Base-by-base conservation (phyloP, 2,113 vertebrate genomes). In the Zeus faber region DNA sequence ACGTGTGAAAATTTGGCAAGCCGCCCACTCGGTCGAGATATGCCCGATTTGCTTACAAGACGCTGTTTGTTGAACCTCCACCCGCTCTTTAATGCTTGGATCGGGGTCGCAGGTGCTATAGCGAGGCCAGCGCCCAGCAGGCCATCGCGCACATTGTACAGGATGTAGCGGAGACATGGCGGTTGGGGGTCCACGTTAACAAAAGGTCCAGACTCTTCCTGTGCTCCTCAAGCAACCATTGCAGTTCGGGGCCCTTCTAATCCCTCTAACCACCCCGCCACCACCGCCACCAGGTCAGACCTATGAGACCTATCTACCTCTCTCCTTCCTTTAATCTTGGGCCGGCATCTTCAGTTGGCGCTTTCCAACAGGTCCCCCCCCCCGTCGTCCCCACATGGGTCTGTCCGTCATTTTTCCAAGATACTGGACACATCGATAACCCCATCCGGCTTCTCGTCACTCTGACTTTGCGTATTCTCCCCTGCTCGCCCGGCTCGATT, bases 231-330 rank as follows among this genome's bases (percentile, higher is more conserved):
- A 23, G 64, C 63, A 54, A 37, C 52, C 55, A 44, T 24, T 53
- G 22, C 20, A 63, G 73, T 72, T 77, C 47, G 2, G 5, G 46
- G 53, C 22, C 74, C 80, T 82, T 77, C 76, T 57, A n/a, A n/a
- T n/a, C n/a, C 21, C 57, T 54, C 45, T 16, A 10, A 13, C 52
- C 68, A 48, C 20, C 23, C 55, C 70, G 40, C 33, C 33, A 13
- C 9, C 33, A 10, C 33, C 33, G 5, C n/a, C 11, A n/a, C n/a
- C n/a, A n/a, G n/a, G n/a, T n/a, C n/a, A n/a, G n/a, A n/a, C n/a
- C n/a, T n/a, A n/a, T n/a, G n/a, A n/a, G n/a, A n/a, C n/a, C n/a
- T n/a, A n/a, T n/a, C n/a, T n/a, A n/a, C n/a, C n/a, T n/a, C n/a
- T n/a, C n/a, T n/a, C n/a, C n/a, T n/a, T n/a, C n/a, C n/a, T n/a